phyloP scores from a whole-genome alignment of 2,888 invertebrate genomes.

The Aspidiotus destructor region DNA sequence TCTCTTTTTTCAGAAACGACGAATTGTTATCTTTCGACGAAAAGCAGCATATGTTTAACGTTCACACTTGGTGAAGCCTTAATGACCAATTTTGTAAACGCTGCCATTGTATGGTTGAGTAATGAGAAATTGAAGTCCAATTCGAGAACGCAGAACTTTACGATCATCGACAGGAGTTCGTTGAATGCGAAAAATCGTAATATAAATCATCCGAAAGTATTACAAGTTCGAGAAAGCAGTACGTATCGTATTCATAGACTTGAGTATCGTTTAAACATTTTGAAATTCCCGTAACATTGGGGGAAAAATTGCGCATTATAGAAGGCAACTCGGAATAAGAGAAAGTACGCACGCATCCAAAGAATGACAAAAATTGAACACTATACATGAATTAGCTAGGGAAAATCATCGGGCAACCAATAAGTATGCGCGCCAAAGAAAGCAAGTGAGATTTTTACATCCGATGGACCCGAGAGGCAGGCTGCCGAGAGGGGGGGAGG shows the following conservation, averaged over 20 bases:
- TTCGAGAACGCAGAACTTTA: slow-evolving; percentile 10
- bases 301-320: no score
- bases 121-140: neutral
- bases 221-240: neutral
- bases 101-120: slow-evolving; percentile 16
- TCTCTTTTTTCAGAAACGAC: slow-evolving; percentile 13
- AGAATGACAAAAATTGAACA: no score
- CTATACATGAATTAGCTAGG: no score
- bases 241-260: neutral
- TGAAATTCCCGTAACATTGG: no score
- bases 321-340: neutral
- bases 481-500: no score
- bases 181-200: neutral
- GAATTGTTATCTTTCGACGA: neutral
- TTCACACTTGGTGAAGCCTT: slow-evolving; percentile 23
- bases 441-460: no score
- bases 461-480: no score
- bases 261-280: no score
- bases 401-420: no score
- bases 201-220: neutral
- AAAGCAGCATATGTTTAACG: slow-evolving; percentile 10
- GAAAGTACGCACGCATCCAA: no score
- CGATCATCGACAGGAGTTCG: slow-evolving; percentile 5
- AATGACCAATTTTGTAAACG: neutral
- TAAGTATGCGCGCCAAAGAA: no score